These are phyloP conservation scores for Haemorhous mexicanus DNA, from an alignment of 2,113 vertebrate genomes.

Conservation along the genomic window DNA sequence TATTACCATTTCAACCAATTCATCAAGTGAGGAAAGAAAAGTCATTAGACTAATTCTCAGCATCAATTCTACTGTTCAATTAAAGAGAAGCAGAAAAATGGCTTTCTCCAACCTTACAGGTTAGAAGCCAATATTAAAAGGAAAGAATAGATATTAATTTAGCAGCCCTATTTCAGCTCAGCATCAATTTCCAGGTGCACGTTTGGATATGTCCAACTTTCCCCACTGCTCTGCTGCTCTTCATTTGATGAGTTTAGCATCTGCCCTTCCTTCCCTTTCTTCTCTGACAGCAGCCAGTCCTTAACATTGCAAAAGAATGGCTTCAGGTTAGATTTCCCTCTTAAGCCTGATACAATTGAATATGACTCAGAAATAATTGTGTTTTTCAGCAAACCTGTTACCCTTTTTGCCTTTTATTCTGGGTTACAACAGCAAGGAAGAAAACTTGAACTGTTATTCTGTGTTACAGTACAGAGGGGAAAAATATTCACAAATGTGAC, in stretches of 20 bases:
- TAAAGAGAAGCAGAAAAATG: conserved; percentile 59
- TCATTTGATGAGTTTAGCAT: neutral
- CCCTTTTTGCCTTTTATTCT: neutral
- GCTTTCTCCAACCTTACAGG: conserved; percentile 29
- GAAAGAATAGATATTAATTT: conserved; percentile 14
- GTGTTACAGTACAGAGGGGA: neutral
- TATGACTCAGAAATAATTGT: neutral
- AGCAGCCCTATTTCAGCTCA: neutral
- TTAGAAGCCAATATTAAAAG: conserved; percentile 43
- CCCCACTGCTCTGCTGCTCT: neutral
- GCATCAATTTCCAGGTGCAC: conserved; percentile 15
- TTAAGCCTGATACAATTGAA: neutral
- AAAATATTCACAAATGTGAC: neutral
- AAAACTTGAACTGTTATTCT: neutral
- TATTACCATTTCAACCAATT: conserved; percentile 51
- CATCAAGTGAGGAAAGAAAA: conserved; percentile 48
- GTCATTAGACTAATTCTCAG: conserved; percentile 58
- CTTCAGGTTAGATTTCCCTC: neutral
- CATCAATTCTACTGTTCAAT: conserved; percentile 46
- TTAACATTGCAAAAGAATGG: neutral
- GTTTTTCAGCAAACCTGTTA: neutral
- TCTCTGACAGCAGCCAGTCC: neutral
- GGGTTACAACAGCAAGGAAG: neutral
- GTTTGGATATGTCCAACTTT: neutral
- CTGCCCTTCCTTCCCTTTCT: neutral